These are phyloP conservation scores for Congeria kusceri DNA, from an alignment of 2,888 invertebrate species.

Conservation along the genomic window DNA sequence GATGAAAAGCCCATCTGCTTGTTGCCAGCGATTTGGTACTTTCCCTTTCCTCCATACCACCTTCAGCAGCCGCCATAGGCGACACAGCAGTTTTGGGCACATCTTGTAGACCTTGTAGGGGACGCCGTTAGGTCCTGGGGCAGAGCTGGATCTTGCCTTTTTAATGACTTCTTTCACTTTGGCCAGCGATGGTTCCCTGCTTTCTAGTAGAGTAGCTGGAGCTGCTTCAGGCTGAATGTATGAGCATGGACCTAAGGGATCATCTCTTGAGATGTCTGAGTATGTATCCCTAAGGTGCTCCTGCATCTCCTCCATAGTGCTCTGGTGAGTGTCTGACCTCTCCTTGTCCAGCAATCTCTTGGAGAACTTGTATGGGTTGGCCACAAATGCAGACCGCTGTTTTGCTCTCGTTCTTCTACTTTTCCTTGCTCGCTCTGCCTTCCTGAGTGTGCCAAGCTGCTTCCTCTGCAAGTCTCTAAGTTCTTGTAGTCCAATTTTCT, in stretches of 20 bases:
- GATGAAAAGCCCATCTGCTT: conserved; percentile 35
- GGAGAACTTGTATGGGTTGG: conserved; percentile 27
- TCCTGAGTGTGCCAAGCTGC: no score
- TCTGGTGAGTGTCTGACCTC: conserved; percentile 13
- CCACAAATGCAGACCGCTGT: conserved; percentile 1
- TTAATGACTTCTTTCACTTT: conserved; percentile 12
- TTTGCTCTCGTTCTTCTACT: background rate
- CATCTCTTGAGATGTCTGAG: conserved; percentile 7
- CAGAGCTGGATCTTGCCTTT: conserved; percentile 12
- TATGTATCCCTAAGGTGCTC: conserved; percentile 18
- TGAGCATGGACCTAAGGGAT: background rate
- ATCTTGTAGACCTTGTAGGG: conserved; percentile 34
- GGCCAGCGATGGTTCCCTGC: conserved; percentile 14
- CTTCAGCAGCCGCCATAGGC: conserved; percentile 2
- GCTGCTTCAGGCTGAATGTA: conserved; percentile 1
- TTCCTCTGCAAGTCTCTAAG: no score
- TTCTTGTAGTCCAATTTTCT: no score
- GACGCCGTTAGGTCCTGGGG: conserved; percentile 20
- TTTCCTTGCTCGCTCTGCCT: no score
- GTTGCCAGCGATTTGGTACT: conserved; percentile 28
- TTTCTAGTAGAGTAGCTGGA: conserved; percentile 9
- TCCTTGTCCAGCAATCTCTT: conserved; percentile 21
- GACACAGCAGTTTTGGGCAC: conserved; percentile 21
- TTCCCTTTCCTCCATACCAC: conserved; percentile 25
- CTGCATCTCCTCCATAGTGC: background rate